phyloP scores from a whole-genome alignment of 2,797 vertebrate species.

The Clarias laeviceps region DNA sequence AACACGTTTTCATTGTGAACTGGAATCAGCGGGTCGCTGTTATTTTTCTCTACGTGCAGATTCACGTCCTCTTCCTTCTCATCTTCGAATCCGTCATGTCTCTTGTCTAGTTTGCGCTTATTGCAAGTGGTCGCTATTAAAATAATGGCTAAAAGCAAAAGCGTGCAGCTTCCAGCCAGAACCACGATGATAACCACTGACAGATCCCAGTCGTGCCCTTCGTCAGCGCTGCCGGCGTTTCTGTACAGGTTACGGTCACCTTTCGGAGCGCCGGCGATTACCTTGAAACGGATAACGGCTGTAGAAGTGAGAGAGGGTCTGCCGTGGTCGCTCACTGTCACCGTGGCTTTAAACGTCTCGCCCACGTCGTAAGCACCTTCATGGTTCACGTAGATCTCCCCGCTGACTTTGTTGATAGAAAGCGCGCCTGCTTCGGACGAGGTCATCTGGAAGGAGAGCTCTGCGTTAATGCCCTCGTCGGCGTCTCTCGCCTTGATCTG shows the following conservation, averaged over 20 bases:
- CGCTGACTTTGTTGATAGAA: slow-evolving; percentile 83
- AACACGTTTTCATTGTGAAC: slow-evolving; percentile 77
- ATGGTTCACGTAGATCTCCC: slow-evolving; percentile 84
- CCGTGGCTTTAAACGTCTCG: slow-evolving; percentile 81
- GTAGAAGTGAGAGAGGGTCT: slow-evolving; percentile 84
- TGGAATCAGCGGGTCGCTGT: slow-evolving; percentile 76
- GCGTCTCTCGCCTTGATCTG: slow-evolving; percentile 88
- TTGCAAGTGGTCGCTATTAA: slow-evolving; percentile 95
- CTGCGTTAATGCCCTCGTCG: slow-evolving; percentile 87
- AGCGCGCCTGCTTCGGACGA: slow-evolving; percentile 79
- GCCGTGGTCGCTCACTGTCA: slow-evolving; percentile 87
- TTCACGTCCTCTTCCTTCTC: slow-evolving; percentile 81
- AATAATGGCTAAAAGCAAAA: slow-evolving; percentile 93
- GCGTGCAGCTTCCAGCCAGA: slow-evolving; percentile 92
- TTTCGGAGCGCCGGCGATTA: slow-evolving; percentile 80
- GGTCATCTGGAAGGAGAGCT: slow-evolving; percentile 83
- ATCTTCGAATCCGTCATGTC: slow-evolving; percentile 74
- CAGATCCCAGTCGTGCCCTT: slow-evolving; percentile 83
- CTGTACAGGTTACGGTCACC: slow-evolving; percentile 76
- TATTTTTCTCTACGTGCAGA: slow-evolving; percentile 77
- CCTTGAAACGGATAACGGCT: slow-evolving; percentile 83
- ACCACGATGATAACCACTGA: slow-evolving; percentile 93
- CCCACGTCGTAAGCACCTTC: slow-evolving; percentile 83
- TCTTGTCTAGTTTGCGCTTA: slow-evolving; percentile 83
- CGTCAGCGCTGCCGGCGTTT: slow-evolving; percentile 70